Evolutionary conservation across 1,140 invertebrate species (phyloP).

Genomic region (Neocloeon triangulifer): DNA sequence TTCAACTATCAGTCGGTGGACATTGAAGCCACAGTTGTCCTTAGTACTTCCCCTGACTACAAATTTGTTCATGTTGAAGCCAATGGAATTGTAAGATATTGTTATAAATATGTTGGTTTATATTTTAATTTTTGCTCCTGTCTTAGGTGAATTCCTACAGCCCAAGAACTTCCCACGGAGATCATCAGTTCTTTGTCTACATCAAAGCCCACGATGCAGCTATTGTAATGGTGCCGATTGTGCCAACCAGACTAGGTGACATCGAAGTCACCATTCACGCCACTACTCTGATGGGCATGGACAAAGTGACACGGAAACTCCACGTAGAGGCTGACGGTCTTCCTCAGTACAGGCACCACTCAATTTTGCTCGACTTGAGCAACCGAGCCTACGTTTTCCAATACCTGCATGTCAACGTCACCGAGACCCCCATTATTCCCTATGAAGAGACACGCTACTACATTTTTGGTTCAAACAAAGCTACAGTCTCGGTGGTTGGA

Average conservation of each 20-base stretch:
- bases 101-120: background rate
- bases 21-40: slow-evolving; percentile 64
- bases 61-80: slow-evolving; percentile 89
- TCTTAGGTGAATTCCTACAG: slow-evolving; percentile 42
- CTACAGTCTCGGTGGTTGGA: slow-evolving; percentile 68
- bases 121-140: slow-evolving; percentile 2
- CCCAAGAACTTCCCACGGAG: slow-evolving; percentile 67
- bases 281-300: slow-evolving; percentile 61
- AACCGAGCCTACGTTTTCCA: slow-evolving; percentile 80
- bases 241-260: slow-evolving; percentile 55
- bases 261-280: slow-evolving; percentile 64
- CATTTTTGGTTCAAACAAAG: slow-evolving; percentile 80
- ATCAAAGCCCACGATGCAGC: slow-evolving; percentile 53
- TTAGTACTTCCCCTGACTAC: slow-evolving; percentile 67
- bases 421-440: slow-evolving; percentile 71
- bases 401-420: slow-evolving; percentile 86
- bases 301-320: slow-evolving; percentile 44
- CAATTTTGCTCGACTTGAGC: slow-evolving; percentile 73
- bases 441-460: slow-evolving; percentile 77
- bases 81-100: slow-evolving; percentile 48
- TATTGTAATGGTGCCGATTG: slow-evolving; percentile 74
- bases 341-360: slow-evolving; percentile 76
- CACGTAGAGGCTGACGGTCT: slow-evolving; percentile 79
- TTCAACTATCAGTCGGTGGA: slow-evolving; percentile 80
- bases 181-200: slow-evolving; percentile 86